Conservation (phyloP, 2,888 invertebrate genomes). For the Tridacna gigas region DNA sequence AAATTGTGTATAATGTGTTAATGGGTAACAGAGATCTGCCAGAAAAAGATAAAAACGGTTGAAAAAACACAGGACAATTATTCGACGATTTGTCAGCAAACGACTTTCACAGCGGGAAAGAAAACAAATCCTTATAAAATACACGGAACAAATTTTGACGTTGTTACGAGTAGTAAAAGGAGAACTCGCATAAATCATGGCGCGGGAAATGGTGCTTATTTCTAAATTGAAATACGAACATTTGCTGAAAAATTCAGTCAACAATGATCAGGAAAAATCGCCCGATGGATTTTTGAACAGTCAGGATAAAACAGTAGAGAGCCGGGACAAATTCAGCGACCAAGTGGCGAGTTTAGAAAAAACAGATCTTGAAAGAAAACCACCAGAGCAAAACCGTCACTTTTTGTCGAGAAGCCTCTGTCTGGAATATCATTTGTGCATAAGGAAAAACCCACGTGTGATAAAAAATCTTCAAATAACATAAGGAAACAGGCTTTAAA, state of each 20-base stretch:
- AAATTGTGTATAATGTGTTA: constrained; percentile 18
- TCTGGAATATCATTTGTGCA: constrained; percentile 35
- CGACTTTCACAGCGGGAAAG: constrained; percentile 23
- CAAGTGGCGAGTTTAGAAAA: neutral
- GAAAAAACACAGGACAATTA: constrained; percentile 31
- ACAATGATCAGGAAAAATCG: neutral
- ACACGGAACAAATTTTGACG: constrained; percentile 32
- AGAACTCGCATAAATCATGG: constrained; percentile 29
- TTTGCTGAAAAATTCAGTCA: constrained; percentile 26
- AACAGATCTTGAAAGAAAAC: neutral
- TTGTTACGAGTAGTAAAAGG: constrained; percentile 23
- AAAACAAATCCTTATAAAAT: constrained; percentile 28
- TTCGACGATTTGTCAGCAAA: constrained; percentile 38
- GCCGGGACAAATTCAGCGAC: neutral
- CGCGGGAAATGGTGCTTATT: constrained; percentile 40
- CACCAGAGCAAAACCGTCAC: constrained; percentile 26
- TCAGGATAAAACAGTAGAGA: too few species aligned
- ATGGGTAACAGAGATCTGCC: constrained; percentile 14
- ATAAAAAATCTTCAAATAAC: neutral
- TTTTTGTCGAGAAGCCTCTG: constrained; percentile 41
- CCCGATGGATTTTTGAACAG: neutral
- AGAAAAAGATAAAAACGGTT: constrained; percentile 31
- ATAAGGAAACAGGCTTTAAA: neutral
- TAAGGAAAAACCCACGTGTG: neutral
- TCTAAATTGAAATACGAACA: constrained; percentile 48